phyloP scores from a whole-genome alignment of 2,113 vertebrate genomes.

The Porphyrio hochstetteri region DNA sequence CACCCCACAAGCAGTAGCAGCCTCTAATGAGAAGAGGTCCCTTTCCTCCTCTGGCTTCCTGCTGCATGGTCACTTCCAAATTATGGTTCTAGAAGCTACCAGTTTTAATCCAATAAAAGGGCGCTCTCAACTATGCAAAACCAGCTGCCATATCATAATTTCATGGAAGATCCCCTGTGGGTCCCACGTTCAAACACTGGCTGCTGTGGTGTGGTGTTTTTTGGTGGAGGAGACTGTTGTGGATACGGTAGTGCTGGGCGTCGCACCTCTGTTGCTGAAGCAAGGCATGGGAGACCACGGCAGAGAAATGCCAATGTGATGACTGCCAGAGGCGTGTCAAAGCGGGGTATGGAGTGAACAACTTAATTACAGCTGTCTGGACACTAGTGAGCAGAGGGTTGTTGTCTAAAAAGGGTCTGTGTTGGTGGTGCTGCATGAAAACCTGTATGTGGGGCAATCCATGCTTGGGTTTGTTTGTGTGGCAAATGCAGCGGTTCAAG shows the following conservation, averaged over 20 bases:
- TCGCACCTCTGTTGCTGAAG: background rate
- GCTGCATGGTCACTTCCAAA: background rate
- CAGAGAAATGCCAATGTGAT: background rate
- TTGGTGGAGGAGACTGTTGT: background rate
- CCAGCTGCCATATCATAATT: background rate
- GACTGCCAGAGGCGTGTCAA: background rate
- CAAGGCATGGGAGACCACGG: background rate
- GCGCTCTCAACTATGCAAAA: background rate
- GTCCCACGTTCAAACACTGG: background rate
- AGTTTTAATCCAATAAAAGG: background rate
- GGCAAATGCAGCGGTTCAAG: background rate
- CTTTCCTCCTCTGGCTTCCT: background rate
- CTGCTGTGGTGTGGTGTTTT: background rate
- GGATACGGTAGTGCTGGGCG: too few species aligned
- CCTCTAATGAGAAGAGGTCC: background rate
- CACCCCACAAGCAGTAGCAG: background rate
- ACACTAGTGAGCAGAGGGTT: background rate
- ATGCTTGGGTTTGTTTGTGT: fast-evolving
- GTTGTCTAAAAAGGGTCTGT: background rate
- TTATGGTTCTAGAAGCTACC: background rate
- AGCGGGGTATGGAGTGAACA: background rate
- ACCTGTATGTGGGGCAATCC: background rate
- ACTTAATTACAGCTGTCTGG: background rate
- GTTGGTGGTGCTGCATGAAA: background rate
- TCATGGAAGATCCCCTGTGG: background rate